Evolutionary conservation across 2,113 vertebrate species (phyloP).

Genomic region (Rallus limicola): DNA sequence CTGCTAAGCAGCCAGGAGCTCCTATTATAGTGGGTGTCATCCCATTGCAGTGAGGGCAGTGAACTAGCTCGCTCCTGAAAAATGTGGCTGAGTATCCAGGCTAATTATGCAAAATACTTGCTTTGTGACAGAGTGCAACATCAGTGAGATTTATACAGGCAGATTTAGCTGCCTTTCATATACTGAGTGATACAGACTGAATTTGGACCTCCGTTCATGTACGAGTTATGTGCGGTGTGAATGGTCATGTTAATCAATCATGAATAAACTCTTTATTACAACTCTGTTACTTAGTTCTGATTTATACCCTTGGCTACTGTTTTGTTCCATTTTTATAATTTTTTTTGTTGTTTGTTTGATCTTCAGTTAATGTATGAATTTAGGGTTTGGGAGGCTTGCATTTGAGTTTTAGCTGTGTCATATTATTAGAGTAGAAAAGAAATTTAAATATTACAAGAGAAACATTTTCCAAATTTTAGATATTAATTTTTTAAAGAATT

Average conservation of each 20-base stretch:
- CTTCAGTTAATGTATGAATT: background rate
- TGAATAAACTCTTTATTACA: background rate
- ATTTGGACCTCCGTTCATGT: background rate
- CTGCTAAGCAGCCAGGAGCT: background rate
- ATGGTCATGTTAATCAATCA: background rate
- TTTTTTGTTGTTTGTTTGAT: background rate
- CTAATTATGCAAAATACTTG: constrained; percentile 54
- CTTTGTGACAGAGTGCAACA: constrained; percentile 15
- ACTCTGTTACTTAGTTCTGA: background rate
- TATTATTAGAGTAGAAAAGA: background rate
- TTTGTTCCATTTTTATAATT: background rate
- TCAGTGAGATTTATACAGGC: constrained; percentile 17
- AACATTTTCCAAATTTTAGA: background rate
- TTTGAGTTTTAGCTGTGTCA: background rate
- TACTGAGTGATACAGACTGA: background rate
- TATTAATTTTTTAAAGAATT: background rate
- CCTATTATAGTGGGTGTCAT: constrained; percentile 17
- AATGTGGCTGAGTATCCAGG: background rate
- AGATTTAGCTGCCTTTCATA: constrained; percentile 16
- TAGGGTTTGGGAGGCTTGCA: background rate
- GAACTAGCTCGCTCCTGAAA: constrained; percentile 33
- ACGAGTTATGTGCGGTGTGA: background rate
- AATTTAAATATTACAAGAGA: background rate
- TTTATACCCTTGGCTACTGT: background rate
- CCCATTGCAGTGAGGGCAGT: constrained; percentile 17